Base-by-base conservation (phyloP, 2,888 invertebrate species). In the Pycnomerus fuliginosus region DNA sequence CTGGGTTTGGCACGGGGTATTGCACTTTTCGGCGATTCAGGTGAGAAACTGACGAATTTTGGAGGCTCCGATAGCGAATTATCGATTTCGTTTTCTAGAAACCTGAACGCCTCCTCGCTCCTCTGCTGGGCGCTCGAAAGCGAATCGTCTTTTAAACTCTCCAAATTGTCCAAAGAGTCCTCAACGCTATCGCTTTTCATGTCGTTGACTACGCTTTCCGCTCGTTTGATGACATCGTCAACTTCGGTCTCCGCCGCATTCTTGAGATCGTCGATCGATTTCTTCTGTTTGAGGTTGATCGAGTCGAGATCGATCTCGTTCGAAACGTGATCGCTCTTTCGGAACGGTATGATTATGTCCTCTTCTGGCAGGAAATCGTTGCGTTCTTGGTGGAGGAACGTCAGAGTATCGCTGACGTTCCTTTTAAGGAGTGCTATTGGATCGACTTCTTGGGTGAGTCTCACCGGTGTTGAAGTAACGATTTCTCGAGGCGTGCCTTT, bases 361-460 rank as follows among this genome's bases (percentile, higher is more conserved):
- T 72, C 73, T 30, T 68, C 55, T 2, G 72, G 69, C 33, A 73
- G 54, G 47, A 71, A 72, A 50, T 72, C 71, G 52, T 72, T 72
- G 12, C 73, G 58, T 58, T 73, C 73, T 50, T 71, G 70, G 49
- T 73, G 71, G 16, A 73, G 58, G 50, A 73, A 72, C 8, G 69
- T 68, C 22, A 73, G 55, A 2, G 72, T 73, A 47, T 72, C 69
- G 48, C 57, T 65, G 13, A 73, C 70, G 42, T 71, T 65, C 56
- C 58, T 61, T 53, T 68, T 71, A 17, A 73, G 57, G 30, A 63
- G 48, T 31, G 61, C 67, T 3, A 71, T 64, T 2, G 62, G 59
- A 46, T 67, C 64, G 10, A 49, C 25, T 25, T 25, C 16, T 10
- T 34, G 29, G 8, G 16, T 10, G 7, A 13, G 35, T 44, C 53